phyloP scores from a whole-genome alignment of 2,797 vertebrate genomes.

The Masticophis lateralis region DNA sequence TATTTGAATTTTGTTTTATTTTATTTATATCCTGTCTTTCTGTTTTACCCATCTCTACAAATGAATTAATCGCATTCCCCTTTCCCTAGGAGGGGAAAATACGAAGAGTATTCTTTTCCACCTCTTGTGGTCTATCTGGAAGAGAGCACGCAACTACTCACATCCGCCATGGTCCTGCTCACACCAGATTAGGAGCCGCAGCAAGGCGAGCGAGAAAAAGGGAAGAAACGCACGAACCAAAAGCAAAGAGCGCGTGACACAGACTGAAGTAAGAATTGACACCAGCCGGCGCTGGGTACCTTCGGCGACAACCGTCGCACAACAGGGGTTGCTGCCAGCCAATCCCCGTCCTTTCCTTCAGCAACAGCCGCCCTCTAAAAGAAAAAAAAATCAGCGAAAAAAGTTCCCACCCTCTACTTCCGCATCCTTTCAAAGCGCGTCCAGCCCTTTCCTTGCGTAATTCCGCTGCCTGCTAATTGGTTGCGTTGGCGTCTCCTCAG shows the following conservation, averaged over 20 bases:
- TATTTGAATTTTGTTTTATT: neutral
- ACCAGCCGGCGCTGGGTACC: neutral
- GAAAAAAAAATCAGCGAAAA: neutral
- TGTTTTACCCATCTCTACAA: neutral
- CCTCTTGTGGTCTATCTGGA: neutral
- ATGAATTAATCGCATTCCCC: neutral
- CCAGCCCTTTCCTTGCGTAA: rapidly evolving
- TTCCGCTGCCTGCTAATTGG: neutral
- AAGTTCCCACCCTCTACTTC: too few relatives aligned
- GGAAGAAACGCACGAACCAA: neutral
- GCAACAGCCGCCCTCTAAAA: neutral
- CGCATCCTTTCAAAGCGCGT: neutral
- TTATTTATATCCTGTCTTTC: neutral
- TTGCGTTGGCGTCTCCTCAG: neutral
- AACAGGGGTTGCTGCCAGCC: neutral
- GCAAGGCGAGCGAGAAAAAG: neutral
- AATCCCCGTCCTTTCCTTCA: neutral
- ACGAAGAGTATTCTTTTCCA: neutral
- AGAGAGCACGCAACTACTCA: slow-evolving; percentile 41
- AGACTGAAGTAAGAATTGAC: neutral
- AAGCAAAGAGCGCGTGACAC: slow-evolving; percentile 54
- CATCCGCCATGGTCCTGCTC: slow-evolving; percentile 64
- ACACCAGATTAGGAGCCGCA: rapidly evolving
- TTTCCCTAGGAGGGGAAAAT: neutral
- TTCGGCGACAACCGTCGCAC: neutral